Evolutionary conservation across 2,113 vertebrate species (phyloP), one percentile per base, ranked within the genome.

Genomic region (Paramormyrops kingsleyae): DNA sequence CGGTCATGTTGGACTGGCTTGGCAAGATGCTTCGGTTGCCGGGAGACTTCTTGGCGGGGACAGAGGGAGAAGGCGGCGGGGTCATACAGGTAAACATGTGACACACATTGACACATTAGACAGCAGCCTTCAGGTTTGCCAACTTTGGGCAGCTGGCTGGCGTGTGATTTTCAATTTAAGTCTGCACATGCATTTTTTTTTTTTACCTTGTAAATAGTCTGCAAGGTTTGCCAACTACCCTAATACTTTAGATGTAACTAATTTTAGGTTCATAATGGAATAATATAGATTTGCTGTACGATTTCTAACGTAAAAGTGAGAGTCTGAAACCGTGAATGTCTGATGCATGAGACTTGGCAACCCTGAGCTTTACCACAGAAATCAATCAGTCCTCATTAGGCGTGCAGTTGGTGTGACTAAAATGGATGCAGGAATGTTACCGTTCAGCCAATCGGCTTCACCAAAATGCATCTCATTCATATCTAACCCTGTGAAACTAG

Each of bases 1-100:
- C 97, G 0, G 96, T 99, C 91, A 97, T 99, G 98, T 90, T 99
- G 92, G 99, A 99, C 90, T 99, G 99, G 99, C 95, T 99, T 3
- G 98, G 97, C 6, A 98, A 97, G 95, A 98, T 99, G 97, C 92
- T 99, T 86, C 92, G 95, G 44, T 95, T 99, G 87, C 99, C 99
- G 0, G 95, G 96, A n/a, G 93, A 94, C 0, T 99, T 99, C 93
- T 91, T 99, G 92, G 96, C 97, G 3, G 97, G 95, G 15, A 96
- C 93, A 0, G 62, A 92, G 0, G 96, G 97, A 2, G 92, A 93
- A 70, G 99, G 98, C 15, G 99, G 99, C 53, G 99, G 98, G 2
- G 98, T 99, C 90, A 99, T 99, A 93, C 99, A 99, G 97, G 99
- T 99, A 94, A 94, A 88, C 17, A 47, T 17, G 46, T 35, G 50